These are phyloP conservation scores for Manacus vitellinus DNA, from an alignment of 2,113 vertebrate species.

Conservation along the genomic window DNA sequence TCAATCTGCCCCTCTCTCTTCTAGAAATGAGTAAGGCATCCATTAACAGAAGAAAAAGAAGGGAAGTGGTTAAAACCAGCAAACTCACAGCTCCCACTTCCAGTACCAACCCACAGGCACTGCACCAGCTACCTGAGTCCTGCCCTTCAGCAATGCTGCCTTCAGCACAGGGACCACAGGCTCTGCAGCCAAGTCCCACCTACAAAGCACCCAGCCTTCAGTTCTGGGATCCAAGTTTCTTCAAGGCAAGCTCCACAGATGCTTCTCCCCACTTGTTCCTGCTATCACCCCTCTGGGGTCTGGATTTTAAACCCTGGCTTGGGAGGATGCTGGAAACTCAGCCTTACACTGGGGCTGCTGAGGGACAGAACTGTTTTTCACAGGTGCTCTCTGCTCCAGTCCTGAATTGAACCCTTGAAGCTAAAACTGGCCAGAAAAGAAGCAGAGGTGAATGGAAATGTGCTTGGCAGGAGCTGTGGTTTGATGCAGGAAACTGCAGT, in stretches of 20 bases:
- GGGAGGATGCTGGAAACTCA: background rate
- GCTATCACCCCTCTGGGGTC: background rate
- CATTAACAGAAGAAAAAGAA: background rate
- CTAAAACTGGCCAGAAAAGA: background rate
- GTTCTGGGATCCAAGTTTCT: background rate
- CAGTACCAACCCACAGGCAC: background rate
- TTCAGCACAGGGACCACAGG: background rate
- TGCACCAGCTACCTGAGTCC: background rate
- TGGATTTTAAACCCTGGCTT: background rate
- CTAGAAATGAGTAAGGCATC: rapidly evolving
- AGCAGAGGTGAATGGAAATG: background rate
- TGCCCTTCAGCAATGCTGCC: background rate
- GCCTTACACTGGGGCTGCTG: background rate
- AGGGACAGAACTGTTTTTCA: background rate
- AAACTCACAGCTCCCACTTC: background rate
- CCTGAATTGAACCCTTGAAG: background rate
- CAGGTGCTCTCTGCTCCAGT: background rate
- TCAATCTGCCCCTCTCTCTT: background rate
- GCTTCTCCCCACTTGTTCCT: background rate
- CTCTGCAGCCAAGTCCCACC: background rate
- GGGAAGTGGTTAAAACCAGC: background rate
- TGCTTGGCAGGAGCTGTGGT: background rate
- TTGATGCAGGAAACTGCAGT: background rate
- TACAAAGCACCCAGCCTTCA: background rate
- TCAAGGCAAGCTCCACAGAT: rapidly evolving